Evolutionary conservation across 2,113 vertebrate genomes (phyloP), one percentile per base, ranked within the genome.

Genomic region (Rhipidura dahli): DNA sequence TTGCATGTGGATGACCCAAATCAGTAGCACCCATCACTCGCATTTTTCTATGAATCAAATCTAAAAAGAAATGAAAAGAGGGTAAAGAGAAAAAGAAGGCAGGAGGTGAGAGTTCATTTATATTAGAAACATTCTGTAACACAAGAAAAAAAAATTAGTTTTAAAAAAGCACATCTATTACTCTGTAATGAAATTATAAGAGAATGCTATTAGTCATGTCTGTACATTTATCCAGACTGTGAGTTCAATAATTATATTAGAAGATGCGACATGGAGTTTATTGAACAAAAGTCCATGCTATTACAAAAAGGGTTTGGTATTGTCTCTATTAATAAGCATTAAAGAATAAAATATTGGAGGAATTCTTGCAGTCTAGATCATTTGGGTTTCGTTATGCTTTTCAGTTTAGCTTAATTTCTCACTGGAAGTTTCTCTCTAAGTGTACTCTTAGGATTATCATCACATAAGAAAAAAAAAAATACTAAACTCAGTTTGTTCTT

Each of bases 401-500:
- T 94, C 95, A 97, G 70, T 77, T 97, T 95, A 97, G 68, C 51
- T 94, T 94, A 95, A 96, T 96, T 97, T 98, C 86, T 90, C 77
- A 94, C 60, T 97, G 89, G 87, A 97, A 96, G 28, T 76, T 95
- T 85, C 65, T 87, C 45, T 94, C 49, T 77, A 91, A 93, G 54
- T 70, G 49, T n/a, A 90, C 69, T 53, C 39, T 59, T 72, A 96
- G 86, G 73, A 93, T 96, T 95, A 94, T 87, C 47, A 81, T 69
- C 63, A 83, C 79, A 70, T 73, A 72, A 87, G 18, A 12, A 5
- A 63, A 54, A 81, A 80, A 82, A 95, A 75, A 35, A 15, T 66
- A 26, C 66, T 83, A 35, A 73, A n/a, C 79, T 80, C 53, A 24
- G 45, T 91, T 91, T 88, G 50, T 59, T 89, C 30, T 83, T 87